phyloP scores from a whole-genome alignment of 2,113 vertebrate genomes.

The Ondatra zibethicus region DNA sequence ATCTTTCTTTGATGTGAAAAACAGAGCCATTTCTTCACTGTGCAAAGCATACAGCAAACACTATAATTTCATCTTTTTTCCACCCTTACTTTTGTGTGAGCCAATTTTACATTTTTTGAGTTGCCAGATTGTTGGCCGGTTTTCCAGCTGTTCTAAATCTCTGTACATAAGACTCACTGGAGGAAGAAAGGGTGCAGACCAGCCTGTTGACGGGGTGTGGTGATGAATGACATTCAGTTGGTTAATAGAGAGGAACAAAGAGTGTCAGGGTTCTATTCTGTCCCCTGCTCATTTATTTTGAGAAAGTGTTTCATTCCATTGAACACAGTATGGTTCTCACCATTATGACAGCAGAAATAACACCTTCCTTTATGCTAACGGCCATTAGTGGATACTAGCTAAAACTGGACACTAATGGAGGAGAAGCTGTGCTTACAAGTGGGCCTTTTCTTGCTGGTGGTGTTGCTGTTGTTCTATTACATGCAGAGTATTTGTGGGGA shows the following conservation, averaged over 20 bases:
- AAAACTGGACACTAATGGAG: neutral
- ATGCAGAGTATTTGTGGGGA: neutral
- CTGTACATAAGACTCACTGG: slow-evolving; percentile 48
- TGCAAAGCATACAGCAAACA: neutral
- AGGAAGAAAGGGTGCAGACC: neutral
- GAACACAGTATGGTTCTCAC: slow-evolving; percentile 58
- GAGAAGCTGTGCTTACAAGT: neutral
- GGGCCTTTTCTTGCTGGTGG: neutral
- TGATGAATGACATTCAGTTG: slow-evolving; percentile 20
- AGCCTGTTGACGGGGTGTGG: neutral
- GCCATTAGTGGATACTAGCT: neutral
- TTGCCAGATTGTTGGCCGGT: slow-evolving; percentile 26
- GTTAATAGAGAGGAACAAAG: slow-evolving; percentile 37
- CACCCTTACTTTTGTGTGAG: slow-evolving; percentile 17
- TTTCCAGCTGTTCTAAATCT: slow-evolving; percentile 35
- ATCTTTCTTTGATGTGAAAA: slow-evolving; percentile 56
- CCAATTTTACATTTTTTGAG: neutral
- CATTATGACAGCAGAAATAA: slow-evolving; percentile 37
- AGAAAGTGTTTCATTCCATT: slow-evolving; percentile 63
- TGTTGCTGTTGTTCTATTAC: neutral
- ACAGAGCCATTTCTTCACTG: neutral
- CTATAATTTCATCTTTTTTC: slow-evolving; percentile 66
- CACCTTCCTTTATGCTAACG: slow-evolving; percentile 21
- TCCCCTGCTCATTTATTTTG: slow-evolving; percentile 39
- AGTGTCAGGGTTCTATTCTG: slow-evolving; percentile 26